Percentiles rank a stretch among this genome's conserved stretches.
These are phyloP conservation scores for Siphlonurus alternatus DNA, from an alignment of 2,888 invertebrate species.

Conservation along the genomic window DNA sequence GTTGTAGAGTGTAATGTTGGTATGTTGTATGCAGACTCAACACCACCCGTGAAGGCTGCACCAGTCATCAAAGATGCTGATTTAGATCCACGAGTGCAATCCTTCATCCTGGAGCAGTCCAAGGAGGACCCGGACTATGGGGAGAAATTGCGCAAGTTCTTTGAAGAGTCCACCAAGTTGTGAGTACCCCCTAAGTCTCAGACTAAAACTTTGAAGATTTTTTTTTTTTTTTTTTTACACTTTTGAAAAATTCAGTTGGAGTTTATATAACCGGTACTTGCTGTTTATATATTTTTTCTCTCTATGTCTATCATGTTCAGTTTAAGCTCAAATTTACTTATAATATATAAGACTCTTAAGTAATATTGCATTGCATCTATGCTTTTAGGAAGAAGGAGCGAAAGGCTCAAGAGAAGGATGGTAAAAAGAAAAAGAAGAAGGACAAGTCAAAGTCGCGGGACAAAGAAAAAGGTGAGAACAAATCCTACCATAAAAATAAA, in stretches of 20 bases:
- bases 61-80: slow-evolving; percentile 32
- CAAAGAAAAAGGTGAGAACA: slow-evolving; percentile 40
- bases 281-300: too few species aligned
- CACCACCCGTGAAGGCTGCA: not conserved
- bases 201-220: too few species aligned
- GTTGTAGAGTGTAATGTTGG: too few species aligned
- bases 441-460: slow-evolving; percentile 53
- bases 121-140: slow-evolving; percentile 70
- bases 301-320: too few species aligned
- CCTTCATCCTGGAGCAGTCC: slow-evolving; percentile 59
- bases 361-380: not conserved
- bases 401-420: slow-evolving; percentile 42
- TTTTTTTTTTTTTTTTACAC: too few species aligned
- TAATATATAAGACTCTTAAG: not conserved
- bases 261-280: too few species aligned
- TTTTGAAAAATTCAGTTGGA: too few species aligned
- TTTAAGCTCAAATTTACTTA: not conserved
- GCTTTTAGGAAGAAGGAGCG: slow-evolving; percentile 39
- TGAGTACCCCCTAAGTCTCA: slow-evolving; percentile 11
- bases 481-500: too few species aligned
- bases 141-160: slow-evolving; percentile 67
- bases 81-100: slow-evolving; percentile 51
- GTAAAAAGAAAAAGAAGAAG: slow-evolving; percentile 39
- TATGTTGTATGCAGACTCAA: not conserved
- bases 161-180: slow-evolving; percentile 67